These are phyloP conservation scores for Mactromeris polynyma DNA, from an alignment of 2,888 invertebrate genomes.

Conservation along the genomic window DNA sequence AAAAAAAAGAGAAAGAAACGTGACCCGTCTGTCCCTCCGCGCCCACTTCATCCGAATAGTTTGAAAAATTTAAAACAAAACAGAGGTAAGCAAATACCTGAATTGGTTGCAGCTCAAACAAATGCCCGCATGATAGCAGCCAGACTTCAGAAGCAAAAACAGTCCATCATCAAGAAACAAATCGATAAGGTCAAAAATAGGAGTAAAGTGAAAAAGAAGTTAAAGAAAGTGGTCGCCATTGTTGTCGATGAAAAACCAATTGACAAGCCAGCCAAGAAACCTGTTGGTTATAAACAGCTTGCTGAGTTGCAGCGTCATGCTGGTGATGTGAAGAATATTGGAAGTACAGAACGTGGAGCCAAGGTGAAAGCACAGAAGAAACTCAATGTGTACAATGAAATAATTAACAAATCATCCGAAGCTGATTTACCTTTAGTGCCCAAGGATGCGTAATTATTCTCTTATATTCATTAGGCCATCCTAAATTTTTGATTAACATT, in stretches of 20 bases:
- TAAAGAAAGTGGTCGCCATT: neutral
- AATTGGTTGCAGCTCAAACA: neutral
- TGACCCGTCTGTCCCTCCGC: neutral
- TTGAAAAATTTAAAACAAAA: slow-evolving; percentile 1
- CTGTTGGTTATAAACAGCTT: neutral
- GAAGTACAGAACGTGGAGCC: slow-evolving; percentile 28
- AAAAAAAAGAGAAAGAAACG: neutral
- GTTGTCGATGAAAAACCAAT: neutral
- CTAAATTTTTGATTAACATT: too few species aligned
- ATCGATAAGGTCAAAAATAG: neutral
- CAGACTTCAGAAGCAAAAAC: neutral
- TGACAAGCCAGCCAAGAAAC: neutral
- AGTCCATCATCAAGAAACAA: neutral
- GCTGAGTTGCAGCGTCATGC: neutral
- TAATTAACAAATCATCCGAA: neutral
- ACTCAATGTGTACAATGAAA: slow-evolving; percentile 32
- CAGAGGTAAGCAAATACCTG: neutral
- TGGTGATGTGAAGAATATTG: neutral
- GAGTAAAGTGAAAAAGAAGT: neutral
- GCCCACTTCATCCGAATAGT: neutral
- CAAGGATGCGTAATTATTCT: too few species aligned
- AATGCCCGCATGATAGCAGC: neutral
- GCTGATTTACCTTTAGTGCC: neutral
- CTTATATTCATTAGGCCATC: too few species aligned
- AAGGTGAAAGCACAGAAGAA: slow-evolving; percentile 37